Conservation (phyloP, 2,888 invertebrate species). For the Salpingus planirostris region DNA sequence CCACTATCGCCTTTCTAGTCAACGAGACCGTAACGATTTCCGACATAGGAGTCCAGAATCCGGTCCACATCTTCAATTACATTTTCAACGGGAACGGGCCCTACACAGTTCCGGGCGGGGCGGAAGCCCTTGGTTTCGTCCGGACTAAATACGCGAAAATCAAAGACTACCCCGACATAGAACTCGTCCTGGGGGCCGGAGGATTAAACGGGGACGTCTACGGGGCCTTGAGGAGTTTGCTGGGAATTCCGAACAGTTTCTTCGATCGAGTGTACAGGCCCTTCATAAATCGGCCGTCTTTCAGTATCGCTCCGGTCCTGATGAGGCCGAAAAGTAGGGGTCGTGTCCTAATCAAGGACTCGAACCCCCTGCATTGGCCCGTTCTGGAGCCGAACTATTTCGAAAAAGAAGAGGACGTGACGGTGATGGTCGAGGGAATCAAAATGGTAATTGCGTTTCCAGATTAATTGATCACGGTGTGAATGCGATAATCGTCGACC, state of each 20-base stretch:
- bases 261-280: constrained; percentile 48
- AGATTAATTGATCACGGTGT: background rate
- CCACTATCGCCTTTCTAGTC: constrained; percentile 62
- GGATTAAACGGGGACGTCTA: constrained; percentile 65
- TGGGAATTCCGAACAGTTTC: constrained; percentile 57
- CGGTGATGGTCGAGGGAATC: constrained; percentile 64
- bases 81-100: constrained; percentile 57
- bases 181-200: constrained; percentile 70
- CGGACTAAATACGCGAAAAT: constrained; percentile 52
- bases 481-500: too few species aligned
- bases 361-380: constrained; percentile 68
- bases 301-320: constrained; percentile 64
- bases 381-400: constrained; percentile 77
- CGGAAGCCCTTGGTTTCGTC: constrained; percentile 66
- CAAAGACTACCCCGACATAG: constrained; percentile 64
- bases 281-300: constrained; percentile 47
- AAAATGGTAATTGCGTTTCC: constrained; percentile 48
- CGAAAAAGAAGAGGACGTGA: constrained; percentile 60
- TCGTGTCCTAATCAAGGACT: constrained; percentile 57
- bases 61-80: constrained; percentile 54
- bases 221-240: constrained; percentile 54
- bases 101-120: constrained; percentile 67
- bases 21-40: constrained; percentile 60
- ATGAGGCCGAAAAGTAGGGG: constrained; percentile 69
- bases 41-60: constrained; percentile 48